Evolutionary conservation across 2,888 invertebrate genomes (phyloP).

Genomic region (Emmelina monodactyla): DNA sequence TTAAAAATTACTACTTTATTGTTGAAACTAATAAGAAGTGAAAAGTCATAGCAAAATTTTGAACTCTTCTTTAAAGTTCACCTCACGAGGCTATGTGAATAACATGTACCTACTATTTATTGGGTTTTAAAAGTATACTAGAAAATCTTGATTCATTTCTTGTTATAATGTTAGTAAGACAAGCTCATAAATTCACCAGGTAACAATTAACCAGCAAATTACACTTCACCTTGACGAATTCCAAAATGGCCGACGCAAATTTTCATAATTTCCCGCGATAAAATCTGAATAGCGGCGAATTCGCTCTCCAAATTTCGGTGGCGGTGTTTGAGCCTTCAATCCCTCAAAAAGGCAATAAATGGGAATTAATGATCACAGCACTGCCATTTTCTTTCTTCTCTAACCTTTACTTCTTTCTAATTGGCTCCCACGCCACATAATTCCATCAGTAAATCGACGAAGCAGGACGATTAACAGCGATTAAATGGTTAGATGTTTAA

Average conservation of each 20-base stretch:
- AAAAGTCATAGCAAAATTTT: too few species aligned
- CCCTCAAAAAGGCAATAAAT: slow-evolving; percentile 43
- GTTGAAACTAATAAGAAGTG: too few species aligned
- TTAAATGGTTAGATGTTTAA: slow-evolving; percentile 47
- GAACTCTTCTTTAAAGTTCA: too few species aligned
- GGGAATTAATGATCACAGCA: slow-evolving; percentile 41
- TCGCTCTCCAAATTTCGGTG: not conserved
- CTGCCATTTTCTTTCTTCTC: slow-evolving; percentile 19
- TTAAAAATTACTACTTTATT: too few species aligned
- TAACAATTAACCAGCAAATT: too few species aligned
- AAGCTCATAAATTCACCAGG: too few species aligned
- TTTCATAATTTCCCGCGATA: slow-evolving; percentile 1
- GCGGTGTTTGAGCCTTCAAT: slow-evolving; percentile 22
- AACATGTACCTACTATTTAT: too few species aligned
- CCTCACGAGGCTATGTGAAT: too few species aligned
- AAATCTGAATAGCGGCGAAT: not conserved
- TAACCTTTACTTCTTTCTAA: slow-evolving; percentile 22
- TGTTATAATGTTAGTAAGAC: too few species aligned
- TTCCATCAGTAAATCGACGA: slow-evolving; percentile 47
- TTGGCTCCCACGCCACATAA: slow-evolving; percentile 45
- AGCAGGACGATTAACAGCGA: slow-evolving; percentile 28
- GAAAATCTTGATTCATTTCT: too few species aligned
- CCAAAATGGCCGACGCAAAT: slow-evolving; percentile 3
- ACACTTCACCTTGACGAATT: slow-evolving; percentile 6
- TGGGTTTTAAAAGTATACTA: too few species aligned